phyloP scores from a whole-genome alignment of 2,888 invertebrate genomes.

The Acanthacorydalis orientalis region DNA sequence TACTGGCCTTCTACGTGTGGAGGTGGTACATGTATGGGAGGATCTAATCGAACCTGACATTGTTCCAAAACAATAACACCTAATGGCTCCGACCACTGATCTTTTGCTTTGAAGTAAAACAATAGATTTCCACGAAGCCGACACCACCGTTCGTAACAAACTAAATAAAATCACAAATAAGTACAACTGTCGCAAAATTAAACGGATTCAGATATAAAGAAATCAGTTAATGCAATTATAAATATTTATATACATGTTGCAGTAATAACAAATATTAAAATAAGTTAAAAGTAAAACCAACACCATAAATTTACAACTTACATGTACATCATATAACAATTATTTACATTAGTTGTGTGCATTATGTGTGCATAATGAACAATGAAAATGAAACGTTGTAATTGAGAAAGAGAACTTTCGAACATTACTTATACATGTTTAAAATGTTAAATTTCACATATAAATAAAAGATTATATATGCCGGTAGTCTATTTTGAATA shows the following conservation, averaged over 20 bases:
- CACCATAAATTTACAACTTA: not conserved
- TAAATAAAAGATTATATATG: too few species aligned
- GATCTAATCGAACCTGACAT: constrained; percentile 57
- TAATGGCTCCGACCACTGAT: constrained; percentile 73
- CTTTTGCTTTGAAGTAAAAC: constrained; percentile 81
- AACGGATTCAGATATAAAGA: too few species aligned
- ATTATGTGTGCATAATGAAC: too few species aligned
- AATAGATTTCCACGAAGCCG: constrained; percentile 81
- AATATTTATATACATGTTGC: not conserved
- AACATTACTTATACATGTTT: too few species aligned
- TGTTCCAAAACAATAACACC: constrained; percentile 82
- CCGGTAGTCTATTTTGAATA: too few species aligned
- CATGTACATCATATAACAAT: not conserved
- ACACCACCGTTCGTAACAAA: constrained; percentile 73
- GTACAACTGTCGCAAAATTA: too few species aligned
- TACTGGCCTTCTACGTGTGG: constrained; percentile 54
- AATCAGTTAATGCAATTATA: constrained; percentile 1
- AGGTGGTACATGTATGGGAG: constrained; percentile 34
- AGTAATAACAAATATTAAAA: not conserved
- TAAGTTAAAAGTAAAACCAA: not conserved
- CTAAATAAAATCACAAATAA: constrained; percentile 26
- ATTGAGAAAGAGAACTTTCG: too few species aligned
- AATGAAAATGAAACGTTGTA: too few species aligned
- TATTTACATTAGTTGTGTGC: too few species aligned
- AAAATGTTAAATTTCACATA: too few species aligned